Percentiles rank a stretch among this genome's conserved stretches.
Conservation (phyloP, 1,140 invertebrate species). For the Vollenhovia emeryi region DNA sequence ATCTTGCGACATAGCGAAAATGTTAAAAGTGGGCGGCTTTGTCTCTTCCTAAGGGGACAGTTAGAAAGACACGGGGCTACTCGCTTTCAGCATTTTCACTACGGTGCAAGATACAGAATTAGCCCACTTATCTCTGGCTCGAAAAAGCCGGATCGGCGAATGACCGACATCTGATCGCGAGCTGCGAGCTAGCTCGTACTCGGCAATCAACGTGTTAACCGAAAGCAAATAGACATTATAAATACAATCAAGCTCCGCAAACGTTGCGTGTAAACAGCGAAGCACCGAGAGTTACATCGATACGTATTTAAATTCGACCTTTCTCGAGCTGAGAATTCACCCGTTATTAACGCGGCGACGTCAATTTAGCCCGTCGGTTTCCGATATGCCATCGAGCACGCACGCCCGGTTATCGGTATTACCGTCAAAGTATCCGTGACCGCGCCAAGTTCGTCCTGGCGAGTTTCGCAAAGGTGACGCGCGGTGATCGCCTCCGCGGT, state of each 20-base stretch:
- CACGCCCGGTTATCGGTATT: not conserved
- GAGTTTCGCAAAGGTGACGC: conserved; percentile 77
- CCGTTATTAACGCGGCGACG: not conserved
- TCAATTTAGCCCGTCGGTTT: not conserved
- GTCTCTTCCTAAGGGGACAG: no score
- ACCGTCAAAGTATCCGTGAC: conserved; percentile 73
- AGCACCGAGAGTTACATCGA: not conserved
- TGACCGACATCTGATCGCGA: not conserved
- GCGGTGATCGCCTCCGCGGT: conserved; percentile 76
- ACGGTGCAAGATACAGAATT: no score
- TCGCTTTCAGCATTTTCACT: no score
- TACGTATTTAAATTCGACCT: not conserved
- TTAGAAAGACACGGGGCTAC: no score
- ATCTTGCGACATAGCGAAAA: no score
- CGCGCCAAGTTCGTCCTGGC: conserved; percentile 74
- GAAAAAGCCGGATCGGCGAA: not conserved
- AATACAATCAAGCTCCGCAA: not conserved
- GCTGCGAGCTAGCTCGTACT: not conserved
- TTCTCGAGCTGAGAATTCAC: not conserved
- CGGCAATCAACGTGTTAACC: not conserved
- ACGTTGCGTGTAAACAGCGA: no score
- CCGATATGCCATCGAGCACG: not conserved
- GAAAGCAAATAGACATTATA: not conserved
- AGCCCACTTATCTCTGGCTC: not conserved
- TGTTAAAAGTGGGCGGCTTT: no score